These are phyloP conservation scores for Drosophila pseudoobscura DNA, from an alignment of 1,140 invertebrate species.

Conservation along the genomic window DNA sequence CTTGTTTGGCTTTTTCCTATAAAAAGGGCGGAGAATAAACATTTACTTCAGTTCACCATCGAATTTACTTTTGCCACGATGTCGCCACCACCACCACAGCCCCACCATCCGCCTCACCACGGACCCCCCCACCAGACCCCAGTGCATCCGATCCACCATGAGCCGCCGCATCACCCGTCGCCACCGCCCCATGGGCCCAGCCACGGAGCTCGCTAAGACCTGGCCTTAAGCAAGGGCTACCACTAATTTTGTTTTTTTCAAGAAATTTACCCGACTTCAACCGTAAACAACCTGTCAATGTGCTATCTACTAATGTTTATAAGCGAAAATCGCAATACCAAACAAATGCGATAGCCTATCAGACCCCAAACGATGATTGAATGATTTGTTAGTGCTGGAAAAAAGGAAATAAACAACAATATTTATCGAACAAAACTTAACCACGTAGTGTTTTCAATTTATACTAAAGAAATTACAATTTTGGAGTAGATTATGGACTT, in stretches of 20 bases:
- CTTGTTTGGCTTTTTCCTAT: constrained; percentile 2
- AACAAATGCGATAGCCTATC: too few species aligned
- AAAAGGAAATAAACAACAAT: background rate
- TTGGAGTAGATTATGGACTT: too few species aligned
- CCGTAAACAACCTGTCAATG: too few species aligned
- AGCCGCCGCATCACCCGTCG: constrained; percentile 11
- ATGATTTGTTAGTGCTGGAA: too few species aligned
- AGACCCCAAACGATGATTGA: too few species aligned
- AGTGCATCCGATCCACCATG: constrained; percentile 30
- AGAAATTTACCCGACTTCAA: too few species aligned
- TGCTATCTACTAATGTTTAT: background rate
- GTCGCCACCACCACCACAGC: constrained; percentile 42
- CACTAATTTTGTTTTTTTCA: too few species aligned
- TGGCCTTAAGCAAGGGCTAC: too few species aligned
- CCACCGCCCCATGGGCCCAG: constrained; percentile 28
- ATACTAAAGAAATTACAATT: too few species aligned
- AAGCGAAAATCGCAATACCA: too few species aligned
- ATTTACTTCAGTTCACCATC: constrained; percentile 14
- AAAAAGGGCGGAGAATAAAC: constrained; percentile 7
- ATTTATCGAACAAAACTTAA: background rate
- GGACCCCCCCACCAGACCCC: constrained; percentile 19
- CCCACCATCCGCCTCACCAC: constrained; percentile 14
- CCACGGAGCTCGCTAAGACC: background rate
- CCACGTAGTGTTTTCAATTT: too few species aligned
- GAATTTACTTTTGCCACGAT: constrained; percentile 18